Evolutionary conservation across 2,888 invertebrate genomes (phyloP), one percentile per base, ranked within the genome.

Genomic region (Portevinia maculata): DNA sequence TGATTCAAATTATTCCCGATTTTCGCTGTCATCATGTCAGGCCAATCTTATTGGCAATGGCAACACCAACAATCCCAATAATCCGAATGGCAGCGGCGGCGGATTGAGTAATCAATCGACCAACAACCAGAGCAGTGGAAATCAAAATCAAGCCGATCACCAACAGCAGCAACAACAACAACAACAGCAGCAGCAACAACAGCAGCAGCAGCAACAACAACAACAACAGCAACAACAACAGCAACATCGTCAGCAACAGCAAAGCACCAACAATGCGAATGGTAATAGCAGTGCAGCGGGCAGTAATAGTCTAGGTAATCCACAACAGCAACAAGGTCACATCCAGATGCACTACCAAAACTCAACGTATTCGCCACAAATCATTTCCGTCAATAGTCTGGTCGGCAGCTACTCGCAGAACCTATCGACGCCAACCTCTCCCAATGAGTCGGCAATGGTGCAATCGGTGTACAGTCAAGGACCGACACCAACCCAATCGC

Each of bases 1-100:
- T 93, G 95, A 96, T 92, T 94, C 95, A 91, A 93, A 94, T 89
- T 95, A 95, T 91, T 93, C 95, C 90, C 94, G 95, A 90, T 95
- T 94, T 92, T 92, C 93, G 90, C 92, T 92, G 90, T 91, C 94
- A 88, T 93, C 94, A 90, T 93, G 94, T 91, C 94, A 94, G 89
- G 90, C 92, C 85, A 90, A 89, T 88, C 87, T 90, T 86, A 90
- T 90, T 89, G 91, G 90, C 88, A 91, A 86, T 87, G 91, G 89
- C 85, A 88, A 86, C 69, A 87, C 86, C 75, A 87, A 86, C 85
- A 88, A 87, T 86, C 87, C 86, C 89, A 89, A 87, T 71, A 88
- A 87, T 86, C 86, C 86, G 78, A 86, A 86, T 73, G 86, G 85
- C 78, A 85, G 87, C 78, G 86, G 85, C 78, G 86, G 85, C 78